Evolutionary conservation across 2,888 invertebrate species (phyloP), one percentile per base, ranked within the genome.

Genomic region (Helicoverpa assulta): DNA sequence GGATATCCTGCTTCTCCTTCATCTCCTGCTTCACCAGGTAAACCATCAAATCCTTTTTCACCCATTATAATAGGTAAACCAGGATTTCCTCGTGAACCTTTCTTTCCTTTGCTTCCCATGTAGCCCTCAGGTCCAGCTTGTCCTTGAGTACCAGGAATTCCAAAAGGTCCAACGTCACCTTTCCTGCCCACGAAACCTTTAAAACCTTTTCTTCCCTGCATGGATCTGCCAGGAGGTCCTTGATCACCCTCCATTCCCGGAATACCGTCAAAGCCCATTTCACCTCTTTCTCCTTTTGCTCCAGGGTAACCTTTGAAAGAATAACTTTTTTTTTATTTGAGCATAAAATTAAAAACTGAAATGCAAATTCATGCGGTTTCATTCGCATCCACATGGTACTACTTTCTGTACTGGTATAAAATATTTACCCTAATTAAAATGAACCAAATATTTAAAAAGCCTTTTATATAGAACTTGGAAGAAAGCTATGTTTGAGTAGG

Each of bases 141-240:
- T 21, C 95, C 95, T 61, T 63, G 85, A 12, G 86, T 84, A 43
- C 98, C 98, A 6, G 96, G 91, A 5, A 90, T 88, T 58, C 98
- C 98, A 50, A 90, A 93, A 0, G 96, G 96, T 18, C 98, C 97
- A 51, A 91, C 88, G 70, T 96, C 96, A 52, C 98, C 98, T 29
- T 94, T 96, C 57, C 96, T 90, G 43, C 98, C 98, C 1, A 95
- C 92, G 76, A 96, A 96, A 5, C 98, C 98, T 90, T 97, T 97
- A 12, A 93, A 88, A 18, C 98, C 98, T 37, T 82, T 81, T 19
- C 83, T 78, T 0, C 95, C 95, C 60, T 65, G 90, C 66, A 73
- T 83, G 29, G 94, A 93, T 51, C 85, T 88, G 61, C 96, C 96
- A 29, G 87, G 79, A 6, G 82, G 78, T 55, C 96, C 96, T 76